phyloP scores from a whole-genome alignment of 2,797 vertebrate genomes.

The Tenualosa thibaudeaui region DNA sequence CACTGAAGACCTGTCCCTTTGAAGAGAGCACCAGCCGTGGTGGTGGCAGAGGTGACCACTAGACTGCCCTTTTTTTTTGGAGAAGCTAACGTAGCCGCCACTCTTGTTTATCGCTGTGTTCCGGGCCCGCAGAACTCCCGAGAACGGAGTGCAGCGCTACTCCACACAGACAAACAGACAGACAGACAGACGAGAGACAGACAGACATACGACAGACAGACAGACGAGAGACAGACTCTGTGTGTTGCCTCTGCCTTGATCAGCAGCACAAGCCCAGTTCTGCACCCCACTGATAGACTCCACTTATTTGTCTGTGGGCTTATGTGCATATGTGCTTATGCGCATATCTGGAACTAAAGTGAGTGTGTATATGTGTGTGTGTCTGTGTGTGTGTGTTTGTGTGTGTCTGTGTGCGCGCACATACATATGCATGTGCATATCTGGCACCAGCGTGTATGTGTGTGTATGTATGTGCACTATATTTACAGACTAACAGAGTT shows the following conservation, averaged over 20 bases:
- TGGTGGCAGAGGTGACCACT: neutral
- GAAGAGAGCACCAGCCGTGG: neutral
- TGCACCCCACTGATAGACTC: slow-evolving; percentile 5
- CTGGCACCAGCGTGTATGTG: neutral
- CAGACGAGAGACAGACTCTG: neutral
- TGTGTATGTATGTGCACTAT: neutral
- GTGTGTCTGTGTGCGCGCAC: neutral
- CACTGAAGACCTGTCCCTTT: neutral
- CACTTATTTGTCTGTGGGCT: slow-evolving; percentile 2
- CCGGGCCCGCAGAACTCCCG: neutral
- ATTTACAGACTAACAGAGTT: neutral
- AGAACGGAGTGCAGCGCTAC: neutral
- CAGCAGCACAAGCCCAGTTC: neutral
- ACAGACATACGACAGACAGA: neutral
- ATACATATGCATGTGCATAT: neutral
- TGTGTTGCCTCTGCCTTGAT: slow-evolving; percentile 21
- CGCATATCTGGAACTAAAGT: no score
- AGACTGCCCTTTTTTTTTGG: neutral
- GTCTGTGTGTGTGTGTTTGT: no score
- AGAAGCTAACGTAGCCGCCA: neutral
- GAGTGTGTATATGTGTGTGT: no score
- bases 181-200: neutral
- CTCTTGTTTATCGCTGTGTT: neutral
- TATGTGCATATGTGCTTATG: no score
- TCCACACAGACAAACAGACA: neutral